These are phyloP conservation scores for Cyanoramphus novaezelandiae DNA, from an alignment of 2,113 vertebrate genomes.

Conservation along the genomic window DNA sequence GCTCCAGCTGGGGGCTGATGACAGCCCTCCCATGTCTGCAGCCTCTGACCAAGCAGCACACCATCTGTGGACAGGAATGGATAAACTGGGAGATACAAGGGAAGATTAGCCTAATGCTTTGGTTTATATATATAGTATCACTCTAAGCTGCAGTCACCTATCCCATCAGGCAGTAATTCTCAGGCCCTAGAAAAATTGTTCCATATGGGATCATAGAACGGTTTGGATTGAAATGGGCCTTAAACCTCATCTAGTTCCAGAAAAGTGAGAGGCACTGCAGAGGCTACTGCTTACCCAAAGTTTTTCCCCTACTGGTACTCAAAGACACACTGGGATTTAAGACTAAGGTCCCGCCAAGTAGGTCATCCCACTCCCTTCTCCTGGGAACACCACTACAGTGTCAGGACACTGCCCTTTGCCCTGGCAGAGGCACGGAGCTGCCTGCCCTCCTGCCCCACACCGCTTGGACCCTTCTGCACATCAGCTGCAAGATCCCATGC, in stretches of 20 bases:
- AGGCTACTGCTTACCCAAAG: background rate
- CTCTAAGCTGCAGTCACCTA: background rate
- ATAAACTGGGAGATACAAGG: background rate
- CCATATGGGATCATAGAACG: background rate
- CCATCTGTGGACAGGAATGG: fast-evolving
- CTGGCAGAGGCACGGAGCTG: background rate
- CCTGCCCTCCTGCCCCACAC: fast-evolving
- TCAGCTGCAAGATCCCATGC: fast-evolving
- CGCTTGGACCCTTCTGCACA: fast-evolving
- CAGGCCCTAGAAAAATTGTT: background rate
- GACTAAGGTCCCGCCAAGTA: background rate
- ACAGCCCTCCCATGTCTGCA: background rate
- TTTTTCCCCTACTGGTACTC: background rate
- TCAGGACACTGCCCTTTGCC: background rate
- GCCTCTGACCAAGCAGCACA: background rate
- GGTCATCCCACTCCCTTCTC: background rate
- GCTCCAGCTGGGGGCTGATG: background rate
- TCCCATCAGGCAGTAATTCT: background rate
- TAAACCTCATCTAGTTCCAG: background rate
- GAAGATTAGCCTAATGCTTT: background rate
- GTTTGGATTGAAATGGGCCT: background rate
- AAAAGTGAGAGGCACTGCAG: background rate
- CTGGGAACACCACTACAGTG: background rate
- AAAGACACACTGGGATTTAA: background rate
- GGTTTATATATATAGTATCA: background rate